Conservation (phyloP, 1,140 invertebrate genomes). For the Halyomorpha halys region DNA sequence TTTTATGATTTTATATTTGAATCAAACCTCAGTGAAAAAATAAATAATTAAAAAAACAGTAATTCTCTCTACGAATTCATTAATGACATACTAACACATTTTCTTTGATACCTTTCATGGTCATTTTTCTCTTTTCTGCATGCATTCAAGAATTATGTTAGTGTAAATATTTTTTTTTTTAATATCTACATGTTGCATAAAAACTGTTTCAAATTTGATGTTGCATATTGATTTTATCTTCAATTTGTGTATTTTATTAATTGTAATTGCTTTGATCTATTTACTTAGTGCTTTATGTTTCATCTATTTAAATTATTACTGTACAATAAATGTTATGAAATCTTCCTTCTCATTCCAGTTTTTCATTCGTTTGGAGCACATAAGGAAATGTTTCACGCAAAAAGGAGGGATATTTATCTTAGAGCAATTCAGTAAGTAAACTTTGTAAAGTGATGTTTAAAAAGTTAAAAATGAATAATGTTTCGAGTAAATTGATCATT, state of each 20-base stretch:
- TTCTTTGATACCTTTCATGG: no score
- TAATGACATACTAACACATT: no score
- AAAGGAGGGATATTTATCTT: slow-evolving; percentile 98
- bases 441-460: no score
- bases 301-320: not conserved
- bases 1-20: no score
- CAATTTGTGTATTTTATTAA: not conserved
- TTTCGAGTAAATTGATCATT: no score
- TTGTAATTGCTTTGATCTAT: slow-evolving; percentile 8
- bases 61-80: not conserved
- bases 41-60: no score
- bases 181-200: slow-evolving; percentile 15
- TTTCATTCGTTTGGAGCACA: slow-evolving; percentile 97
- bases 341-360: slow-evolving; percentile 59
- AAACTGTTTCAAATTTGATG: slow-evolving; percentile 11
- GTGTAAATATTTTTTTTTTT: slow-evolving; percentile 16
- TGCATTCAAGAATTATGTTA: slow-evolving; percentile 8
- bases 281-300: not conserved
- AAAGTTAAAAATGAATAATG: no score
- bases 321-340: not conserved
- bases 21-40: no score
- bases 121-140: not conserved
- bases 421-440: slow-evolving; percentile 93
- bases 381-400: slow-evolving; percentile 98
- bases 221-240: slow-evolving; percentile 19